Conservation (phyloP, 2,797 vertebrate species). For the Sebastes cheni region DNA sequence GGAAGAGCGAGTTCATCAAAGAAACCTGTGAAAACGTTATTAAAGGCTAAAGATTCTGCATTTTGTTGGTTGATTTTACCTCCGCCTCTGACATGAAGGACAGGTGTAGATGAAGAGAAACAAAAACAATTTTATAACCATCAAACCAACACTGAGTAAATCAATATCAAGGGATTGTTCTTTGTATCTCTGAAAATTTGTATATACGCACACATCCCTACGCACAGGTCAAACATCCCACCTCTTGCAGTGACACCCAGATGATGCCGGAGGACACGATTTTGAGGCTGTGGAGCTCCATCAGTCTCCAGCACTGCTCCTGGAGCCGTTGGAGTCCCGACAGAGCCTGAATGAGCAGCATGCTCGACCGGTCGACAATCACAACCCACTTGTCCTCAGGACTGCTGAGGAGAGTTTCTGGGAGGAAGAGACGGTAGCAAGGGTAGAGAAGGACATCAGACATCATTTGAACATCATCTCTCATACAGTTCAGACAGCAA, state of each 20-base stretch:
- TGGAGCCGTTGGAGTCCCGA: constrained; percentile 67
- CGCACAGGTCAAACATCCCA: constrained; percentile 18
- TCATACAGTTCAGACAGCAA: not conserved
- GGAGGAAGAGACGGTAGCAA: not conserved
- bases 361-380: constrained; percentile 75
- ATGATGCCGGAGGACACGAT: constrained; percentile 79
- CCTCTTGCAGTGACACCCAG: constrained; percentile 85
- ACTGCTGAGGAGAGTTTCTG: constrained; percentile 36
- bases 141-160: not conserved
- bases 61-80: not conserved
- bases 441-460: not conserved
- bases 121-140: not conserved
- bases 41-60: not conserved
- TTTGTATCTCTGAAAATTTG: too few species aligned
- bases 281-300: constrained; percentile 85
- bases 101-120: not conserved
- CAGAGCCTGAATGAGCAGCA: constrained; percentile 74
- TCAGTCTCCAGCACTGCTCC: constrained; percentile 78
- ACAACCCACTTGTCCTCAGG: constrained; percentile 69
- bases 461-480: not conserved
- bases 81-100: not conserved
- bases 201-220: not conserved
- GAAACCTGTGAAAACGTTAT: constrained; percentile 75
- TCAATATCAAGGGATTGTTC: not conserved
- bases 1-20: constrained; percentile 83